Evolutionary conservation across 1,140 invertebrate genomes (phyloP).

Genomic region (Lepidostoma basale): DNA sequence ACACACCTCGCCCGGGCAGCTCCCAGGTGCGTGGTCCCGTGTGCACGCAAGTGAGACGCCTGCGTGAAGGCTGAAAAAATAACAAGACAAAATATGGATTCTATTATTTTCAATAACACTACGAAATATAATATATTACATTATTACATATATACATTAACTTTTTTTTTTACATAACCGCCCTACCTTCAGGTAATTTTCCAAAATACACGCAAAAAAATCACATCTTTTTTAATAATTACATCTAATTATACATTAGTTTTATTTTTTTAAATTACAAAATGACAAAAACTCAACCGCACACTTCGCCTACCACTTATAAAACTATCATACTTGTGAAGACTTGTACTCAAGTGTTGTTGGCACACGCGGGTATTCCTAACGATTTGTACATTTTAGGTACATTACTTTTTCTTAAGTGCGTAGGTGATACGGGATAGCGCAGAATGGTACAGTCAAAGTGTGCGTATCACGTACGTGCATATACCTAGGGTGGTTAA

Average conservation of each 20-base stretch:
- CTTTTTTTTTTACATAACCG: too few relatives aligned
- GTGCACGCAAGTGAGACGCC: slow-evolving; percentile 48
- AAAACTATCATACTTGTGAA: too few relatives aligned
- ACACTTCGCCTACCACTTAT: not conserved
- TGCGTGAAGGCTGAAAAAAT: slow-evolving; percentile 41
- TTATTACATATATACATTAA: not conserved
- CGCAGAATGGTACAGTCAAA: too few relatives aligned
- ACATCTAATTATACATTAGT: not conserved
- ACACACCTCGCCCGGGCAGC: not conserved
- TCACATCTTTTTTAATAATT: not conserved
- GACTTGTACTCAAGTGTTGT: too few relatives aligned
- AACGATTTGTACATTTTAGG: too few relatives aligned
- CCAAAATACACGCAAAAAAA: too few relatives aligned
- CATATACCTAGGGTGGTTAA: not conserved
- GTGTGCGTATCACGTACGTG: too few relatives aligned
- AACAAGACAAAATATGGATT: not conserved
- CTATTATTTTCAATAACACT: not conserved
- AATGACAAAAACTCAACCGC: not conserved
- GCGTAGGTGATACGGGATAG: too few relatives aligned
- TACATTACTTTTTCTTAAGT: not conserved
- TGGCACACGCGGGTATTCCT: too few relatives aligned
- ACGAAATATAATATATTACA: not conserved
- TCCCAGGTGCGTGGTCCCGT: slow-evolving; percentile 49
- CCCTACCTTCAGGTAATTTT: too few relatives aligned
- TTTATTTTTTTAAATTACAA: not conserved